Conservation (phyloP, 1,140 invertebrate genomes). For the Dolichoris vasculosae region DNA sequence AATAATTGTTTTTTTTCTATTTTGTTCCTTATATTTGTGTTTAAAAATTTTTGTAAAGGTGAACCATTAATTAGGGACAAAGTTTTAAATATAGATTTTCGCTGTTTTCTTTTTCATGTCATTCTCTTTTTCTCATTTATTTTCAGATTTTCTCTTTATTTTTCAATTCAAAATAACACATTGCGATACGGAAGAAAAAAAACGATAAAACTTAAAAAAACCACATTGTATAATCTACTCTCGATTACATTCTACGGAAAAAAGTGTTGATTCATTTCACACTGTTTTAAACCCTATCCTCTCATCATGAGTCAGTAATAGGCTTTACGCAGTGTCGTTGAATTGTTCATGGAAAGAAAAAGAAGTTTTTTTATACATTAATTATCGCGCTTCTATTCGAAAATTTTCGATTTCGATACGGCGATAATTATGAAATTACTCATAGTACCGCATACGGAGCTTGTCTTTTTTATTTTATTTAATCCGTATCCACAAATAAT, state of each 20-base stretch:
- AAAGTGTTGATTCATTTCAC: conserved; percentile 29
- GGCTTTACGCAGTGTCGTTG: conserved; percentile 15
- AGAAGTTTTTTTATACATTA: conserved; percentile 15
- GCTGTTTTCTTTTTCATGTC: not conserved
- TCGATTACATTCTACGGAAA: conserved; percentile 33
- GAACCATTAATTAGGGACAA: conserved; percentile 19
- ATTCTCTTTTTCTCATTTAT: conserved; percentile 11
- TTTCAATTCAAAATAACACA: conserved; percentile 47
- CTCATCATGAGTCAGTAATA: not conserved
- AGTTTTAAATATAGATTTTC: conserved; percentile 41
- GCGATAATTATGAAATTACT: conserved; percentile 29
- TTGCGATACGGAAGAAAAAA: conserved; percentile 47
- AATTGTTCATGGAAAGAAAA: conserved; percentile 39
- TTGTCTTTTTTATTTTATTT: conserved; percentile 29
- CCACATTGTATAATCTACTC: conserved; percentile 26
- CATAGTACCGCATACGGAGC: conserved; percentile 27
- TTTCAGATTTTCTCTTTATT: conserved; percentile 39
- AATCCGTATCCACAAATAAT: conserved; percentile 43
- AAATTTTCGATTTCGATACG: conserved; percentile 26
- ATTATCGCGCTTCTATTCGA: not conserved
- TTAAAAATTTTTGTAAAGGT: conserved; percentile 2
- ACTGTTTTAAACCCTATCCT: conserved; percentile 11
- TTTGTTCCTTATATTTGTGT: not conserved
- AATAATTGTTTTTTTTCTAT: conserved; percentile 59
- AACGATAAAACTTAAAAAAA: conserved; percentile 37